Evolutionary conservation across 2,888 invertebrate genomes (phyloP), one percentile per base, ranked within the genome.

Genomic region (Choristoneura rosaceana): DNA sequence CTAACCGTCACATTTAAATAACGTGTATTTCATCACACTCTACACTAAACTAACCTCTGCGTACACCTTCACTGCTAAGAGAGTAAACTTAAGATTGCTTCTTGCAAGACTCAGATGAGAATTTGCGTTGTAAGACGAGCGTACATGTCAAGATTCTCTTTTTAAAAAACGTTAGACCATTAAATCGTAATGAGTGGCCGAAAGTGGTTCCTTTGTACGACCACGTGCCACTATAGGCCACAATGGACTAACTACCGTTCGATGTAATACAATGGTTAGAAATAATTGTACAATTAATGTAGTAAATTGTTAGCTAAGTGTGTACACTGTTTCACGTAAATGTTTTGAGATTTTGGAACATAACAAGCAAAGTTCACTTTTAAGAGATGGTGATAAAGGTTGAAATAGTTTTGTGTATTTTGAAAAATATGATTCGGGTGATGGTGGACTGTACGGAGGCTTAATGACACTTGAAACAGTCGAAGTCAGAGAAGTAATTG

Each of bases 251-350:
- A 93, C 93, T 93, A 93, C 93, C 92, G 93, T 91, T 89, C 86
- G 83, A 85, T 84, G 84, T 87, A 84, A 82, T 87, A 91, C 91
- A 92, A 92, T 87, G 81, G 89, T 85, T 84, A 84, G 84, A 91
- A 92, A 92, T 93, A 92, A 93, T 92, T 91, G 90, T 91, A 92
- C 90, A 91, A 93, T 92, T 93, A 92, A 90, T 89, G 88, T 90
- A 87, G 86, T 84, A 77, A 78, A 79, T 80, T 81, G 82, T 81
- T 76, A 77, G 75, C 75, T 75, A 77, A 79, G 79, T 80, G 83
- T 84, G 82, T 84, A 79, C 59, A 62, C 58, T 73, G 73, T 68
- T 69, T 52, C 73, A 68, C 55, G 41, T 63, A 71, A 71, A 71
- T 68, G 71, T 71, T 67, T 67, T 68, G 47, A 67, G 67, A 33